Percentiles rank a stretch among this genome's conserved stretches.
Conservation (phyloP, 2,888 invertebrate genomes). For the Sarcophaga subvicina region DNA sequence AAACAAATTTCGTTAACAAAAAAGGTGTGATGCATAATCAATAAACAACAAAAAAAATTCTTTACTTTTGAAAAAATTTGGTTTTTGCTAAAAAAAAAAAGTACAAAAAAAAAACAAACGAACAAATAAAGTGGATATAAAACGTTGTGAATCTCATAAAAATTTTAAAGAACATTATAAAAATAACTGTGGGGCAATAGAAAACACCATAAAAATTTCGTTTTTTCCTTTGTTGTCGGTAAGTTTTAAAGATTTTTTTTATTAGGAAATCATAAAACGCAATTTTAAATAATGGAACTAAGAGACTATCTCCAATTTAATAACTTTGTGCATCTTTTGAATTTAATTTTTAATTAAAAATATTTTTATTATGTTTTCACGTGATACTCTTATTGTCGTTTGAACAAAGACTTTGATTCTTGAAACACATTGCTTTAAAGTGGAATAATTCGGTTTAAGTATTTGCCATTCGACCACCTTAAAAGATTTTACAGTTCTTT, state of each 20-base stretch:
- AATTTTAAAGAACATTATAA: neutral
- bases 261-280: neutral
- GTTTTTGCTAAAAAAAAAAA: neutral
- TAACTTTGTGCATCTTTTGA: too few relatives aligned
- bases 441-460: too few relatives aligned
- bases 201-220: neutral
- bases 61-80: neutral
- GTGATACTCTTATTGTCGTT: too few relatives aligned
- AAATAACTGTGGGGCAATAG: neutral
- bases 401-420: too few relatives aligned
- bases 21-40: constrained; percentile 5
- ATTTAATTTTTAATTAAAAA: too few relatives aligned
- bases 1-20: neutral
- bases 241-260: neutral
- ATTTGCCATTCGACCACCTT: too few relatives aligned
- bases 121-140: neutral
- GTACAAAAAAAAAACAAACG: neutral
- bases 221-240: neutral
- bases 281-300: too few relatives aligned
- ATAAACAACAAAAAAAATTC: neutral
- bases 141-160: neutral
- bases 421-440: too few relatives aligned
- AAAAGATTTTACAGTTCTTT: too few relatives aligned
- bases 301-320: too few relatives aligned
- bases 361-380: too few relatives aligned